Evolutionary conservation across 2,797 vertebrate species (phyloP).

Genomic region (Glyptemys insculpta): DNA sequence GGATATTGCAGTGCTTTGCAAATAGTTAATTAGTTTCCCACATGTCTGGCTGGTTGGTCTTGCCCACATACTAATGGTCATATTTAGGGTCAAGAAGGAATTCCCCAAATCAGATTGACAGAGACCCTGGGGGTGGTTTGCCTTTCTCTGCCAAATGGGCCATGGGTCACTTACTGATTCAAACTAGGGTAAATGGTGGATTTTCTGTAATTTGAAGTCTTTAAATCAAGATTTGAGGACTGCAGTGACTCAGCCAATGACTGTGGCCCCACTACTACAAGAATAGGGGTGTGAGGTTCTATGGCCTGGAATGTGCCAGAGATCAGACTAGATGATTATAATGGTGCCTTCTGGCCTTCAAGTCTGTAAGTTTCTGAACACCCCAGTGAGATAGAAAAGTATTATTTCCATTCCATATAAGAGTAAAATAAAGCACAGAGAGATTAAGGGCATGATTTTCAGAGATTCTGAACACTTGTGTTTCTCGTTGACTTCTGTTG

Average conservation of each 20-base stretch:
- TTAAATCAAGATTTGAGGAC: neutral
- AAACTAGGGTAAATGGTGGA: neutral
- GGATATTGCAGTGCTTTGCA: neutral
- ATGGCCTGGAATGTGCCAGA: neutral
- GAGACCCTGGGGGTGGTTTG: no score
- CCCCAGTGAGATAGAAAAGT: rapidly evolving
- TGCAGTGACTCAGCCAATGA: neutral
- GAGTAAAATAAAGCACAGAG: neutral
- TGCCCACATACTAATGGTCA: no score
- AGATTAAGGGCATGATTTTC: neutral
- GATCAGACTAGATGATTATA: neutral
- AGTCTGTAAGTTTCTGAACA: neutral
- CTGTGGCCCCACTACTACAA: neutral
- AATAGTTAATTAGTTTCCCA: neutral
- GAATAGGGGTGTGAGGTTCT: neutral
- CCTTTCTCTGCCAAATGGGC: no score
- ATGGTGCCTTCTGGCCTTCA: neutral
- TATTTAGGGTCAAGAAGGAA: no score
- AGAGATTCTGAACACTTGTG: neutral
- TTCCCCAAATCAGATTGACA: no score
- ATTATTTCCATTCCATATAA: neutral
- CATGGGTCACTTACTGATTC: no score
- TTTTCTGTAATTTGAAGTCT: neutral
- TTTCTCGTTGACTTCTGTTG: neutral
- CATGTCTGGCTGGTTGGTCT: neutral